phyloP scores from a whole-genome alignment of 2,888 invertebrate genomes.

The Baronia brevicornis region DNA sequence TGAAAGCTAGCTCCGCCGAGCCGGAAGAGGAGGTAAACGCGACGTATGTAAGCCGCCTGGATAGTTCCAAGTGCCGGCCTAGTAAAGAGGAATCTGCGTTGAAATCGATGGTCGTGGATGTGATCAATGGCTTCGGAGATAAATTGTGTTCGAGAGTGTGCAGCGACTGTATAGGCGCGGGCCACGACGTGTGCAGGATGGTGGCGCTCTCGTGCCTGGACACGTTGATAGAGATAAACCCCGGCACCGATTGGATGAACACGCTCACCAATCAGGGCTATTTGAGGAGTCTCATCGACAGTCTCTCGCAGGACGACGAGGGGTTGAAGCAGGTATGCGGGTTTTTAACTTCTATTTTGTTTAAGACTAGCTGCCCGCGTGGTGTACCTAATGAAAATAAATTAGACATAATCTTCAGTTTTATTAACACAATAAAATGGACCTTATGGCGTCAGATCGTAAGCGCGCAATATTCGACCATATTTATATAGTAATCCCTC shows the following conservation, averaged over 20 bases:
- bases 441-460: too few species aligned
- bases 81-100: slow-evolving; percentile 49
- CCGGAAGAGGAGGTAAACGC: slow-evolving; percentile 51
- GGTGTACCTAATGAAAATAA: too few species aligned
- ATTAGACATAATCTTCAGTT: too few species aligned
- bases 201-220: slow-evolving; percentile 89
- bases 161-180: slow-evolving; percentile 87
- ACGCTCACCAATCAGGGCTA: slow-evolving; percentile 77
- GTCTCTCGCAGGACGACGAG: slow-evolving; percentile 83
- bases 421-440: too few species aligned
- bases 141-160: slow-evolving; percentile 86
- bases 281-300: slow-evolving; percentile 88
- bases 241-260: slow-evolving; percentile 74
- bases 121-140: slow-evolving; percentile 84
- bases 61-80: slow-evolving; percentile 66
- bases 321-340: slow-evolving; percentile 71
- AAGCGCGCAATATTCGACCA: too few species aligned
- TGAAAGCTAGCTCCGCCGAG: slow-evolving; percentile 58
- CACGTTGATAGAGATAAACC: slow-evolving; percentile 84
- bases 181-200: slow-evolving; percentile 93
- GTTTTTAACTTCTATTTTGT: too few species aligned
- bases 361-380: too few species aligned
- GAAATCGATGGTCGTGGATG: slow-evolving; percentile 59
- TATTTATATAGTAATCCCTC: too few species aligned
- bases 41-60: slow-evolving; percentile 80